These are phyloP conservation scores for Protonibea diacanthus DNA, from an alignment of 2,797 vertebrate species.

Conservation along the genomic window DNA sequence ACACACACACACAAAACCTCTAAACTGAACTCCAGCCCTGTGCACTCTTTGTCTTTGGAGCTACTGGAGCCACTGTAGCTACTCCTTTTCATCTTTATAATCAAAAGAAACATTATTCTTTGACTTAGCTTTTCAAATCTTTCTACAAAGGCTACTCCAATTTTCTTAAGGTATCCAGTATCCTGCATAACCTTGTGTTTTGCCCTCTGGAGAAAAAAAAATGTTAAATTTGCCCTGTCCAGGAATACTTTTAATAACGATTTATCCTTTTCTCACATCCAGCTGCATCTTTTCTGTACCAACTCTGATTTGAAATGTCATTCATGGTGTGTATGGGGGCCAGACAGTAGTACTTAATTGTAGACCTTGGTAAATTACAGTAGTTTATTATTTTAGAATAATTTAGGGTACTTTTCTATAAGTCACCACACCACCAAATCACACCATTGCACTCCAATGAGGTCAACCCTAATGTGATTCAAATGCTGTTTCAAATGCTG, in stretches of 20 bases:
- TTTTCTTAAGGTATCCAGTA: constrained; percentile 28
- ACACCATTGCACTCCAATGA: neutral
- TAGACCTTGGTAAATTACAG: neutral
- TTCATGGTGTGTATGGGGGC: neutral
- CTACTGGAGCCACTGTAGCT: constrained; percentile 43
- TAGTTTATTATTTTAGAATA: neutral
- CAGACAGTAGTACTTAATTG: neutral
- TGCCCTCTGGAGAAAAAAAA: constrained; percentile 21
- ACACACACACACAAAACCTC: constrained; percentile 10
- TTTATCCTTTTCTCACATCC: constrained; percentile 8
- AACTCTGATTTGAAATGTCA: constrained; percentile 4
- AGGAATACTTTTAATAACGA: constrained; percentile 25
- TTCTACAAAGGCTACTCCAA: constrained; percentile 38
- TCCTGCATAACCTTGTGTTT: constrained; percentile 27
- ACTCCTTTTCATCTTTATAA: constrained; percentile 60
- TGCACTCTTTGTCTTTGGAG: constrained; percentile 46
- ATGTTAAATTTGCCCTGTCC: constrained; percentile 35
- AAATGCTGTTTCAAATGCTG: constrained; percentile 1
- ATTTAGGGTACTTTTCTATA: neutral
- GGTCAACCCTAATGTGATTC: neutral
- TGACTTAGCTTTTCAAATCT: constrained; percentile 55
- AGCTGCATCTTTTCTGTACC: neutral
- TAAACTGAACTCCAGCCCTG: constrained; percentile 27
- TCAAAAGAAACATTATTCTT: constrained; percentile 63
- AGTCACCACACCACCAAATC: neutral